Evolutionary conservation across 2,113 vertebrate genomes (phyloP).

Genomic region (Nansenia antarctica): DNA sequence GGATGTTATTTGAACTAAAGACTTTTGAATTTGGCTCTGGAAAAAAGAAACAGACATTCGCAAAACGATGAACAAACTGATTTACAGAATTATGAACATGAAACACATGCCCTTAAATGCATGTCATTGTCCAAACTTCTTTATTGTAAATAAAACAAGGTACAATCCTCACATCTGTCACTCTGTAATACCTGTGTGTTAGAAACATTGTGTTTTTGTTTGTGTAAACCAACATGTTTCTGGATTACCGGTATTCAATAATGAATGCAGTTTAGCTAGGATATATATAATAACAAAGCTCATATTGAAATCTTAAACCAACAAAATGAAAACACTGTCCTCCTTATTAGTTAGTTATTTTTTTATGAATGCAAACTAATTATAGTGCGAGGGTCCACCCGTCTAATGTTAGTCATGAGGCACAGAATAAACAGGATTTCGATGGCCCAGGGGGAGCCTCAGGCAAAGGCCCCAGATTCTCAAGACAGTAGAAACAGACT

Average conservation of each 20-base stretch:
- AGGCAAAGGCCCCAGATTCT: background rate
- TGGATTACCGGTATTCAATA: background rate
- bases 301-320: background rate
- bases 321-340: background rate
- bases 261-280: background rate
- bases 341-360: background rate
- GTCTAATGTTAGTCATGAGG: no score
- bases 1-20: background rate
- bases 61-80: slow-evolving; percentile 7
- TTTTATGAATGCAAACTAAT: background rate
- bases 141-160: background rate
- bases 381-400: background rate
- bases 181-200: background rate
- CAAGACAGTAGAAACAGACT: no score
- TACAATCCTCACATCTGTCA: background rate
- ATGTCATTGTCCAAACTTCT: slow-evolving; percentile 1
- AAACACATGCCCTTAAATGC: background rate
- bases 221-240: background rate
- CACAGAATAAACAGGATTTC: no score
- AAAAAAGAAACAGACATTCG: background rate
- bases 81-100: background rate
- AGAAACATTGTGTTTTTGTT: background rate
- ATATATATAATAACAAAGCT: background rate
- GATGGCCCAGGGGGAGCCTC: no score
- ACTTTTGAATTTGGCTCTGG: background rate